Percentiles rank a stretch among this genome's conserved stretches.
Conservation (phyloP, 2,797 vertebrate genomes). For the Oceanodroma leucorhoa region DNA sequence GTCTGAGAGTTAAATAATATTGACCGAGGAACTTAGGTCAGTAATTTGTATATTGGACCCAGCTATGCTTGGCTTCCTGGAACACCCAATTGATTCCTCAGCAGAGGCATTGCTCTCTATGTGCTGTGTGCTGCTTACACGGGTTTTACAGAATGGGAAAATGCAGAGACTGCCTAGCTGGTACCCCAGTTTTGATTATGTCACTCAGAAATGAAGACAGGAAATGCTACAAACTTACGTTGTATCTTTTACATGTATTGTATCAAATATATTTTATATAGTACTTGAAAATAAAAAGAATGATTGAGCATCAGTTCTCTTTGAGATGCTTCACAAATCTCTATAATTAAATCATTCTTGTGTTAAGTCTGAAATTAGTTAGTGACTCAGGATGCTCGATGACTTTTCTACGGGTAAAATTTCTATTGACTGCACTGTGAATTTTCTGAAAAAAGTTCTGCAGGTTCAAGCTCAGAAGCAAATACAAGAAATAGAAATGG, state of each 20-base stretch:
- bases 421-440: not conserved
- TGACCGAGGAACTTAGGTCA: not conserved
- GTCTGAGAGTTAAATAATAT: not conserved
- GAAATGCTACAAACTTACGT: not conserved
- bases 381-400: not conserved
- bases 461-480: not conserved
- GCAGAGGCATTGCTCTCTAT: not conserved
- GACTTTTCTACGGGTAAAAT: not conserved
- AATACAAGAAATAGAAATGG: not conserved
- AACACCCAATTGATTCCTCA: not conserved
- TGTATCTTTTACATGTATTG: not conserved
- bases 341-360: not conserved
- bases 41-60: not conserved
- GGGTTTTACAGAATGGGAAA: not conserved
- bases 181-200: not conserved
- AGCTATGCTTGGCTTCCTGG: not conserved
- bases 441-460: not conserved
- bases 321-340: not conserved
- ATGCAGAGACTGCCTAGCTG: not conserved
- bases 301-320: not conserved
- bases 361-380: not conserved
- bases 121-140: not conserved
- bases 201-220: not conserved
- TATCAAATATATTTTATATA: not conserved
- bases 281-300: not conserved